Conservation (phyloP, 1,140 invertebrate species). For the Venturia canescens region DNA sequence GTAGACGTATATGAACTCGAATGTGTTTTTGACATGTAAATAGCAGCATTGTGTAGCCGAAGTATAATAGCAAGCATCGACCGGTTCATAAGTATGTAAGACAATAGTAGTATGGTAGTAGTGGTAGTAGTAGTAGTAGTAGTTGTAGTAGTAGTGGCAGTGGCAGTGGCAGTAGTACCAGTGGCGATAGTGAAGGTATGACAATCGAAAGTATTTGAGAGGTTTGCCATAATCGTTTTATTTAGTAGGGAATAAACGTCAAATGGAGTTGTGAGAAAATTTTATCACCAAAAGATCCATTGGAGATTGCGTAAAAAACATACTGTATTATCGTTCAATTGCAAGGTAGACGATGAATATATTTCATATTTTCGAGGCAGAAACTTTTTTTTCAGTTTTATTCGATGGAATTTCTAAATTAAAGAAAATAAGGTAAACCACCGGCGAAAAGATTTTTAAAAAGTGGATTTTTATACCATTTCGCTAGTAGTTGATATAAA, state of each 20-base stretch:
- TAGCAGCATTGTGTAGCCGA: conserved; percentile 74
- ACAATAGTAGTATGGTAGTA: conserved; percentile 40
- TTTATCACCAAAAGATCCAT: neutral
- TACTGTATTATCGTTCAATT: too few species aligned
- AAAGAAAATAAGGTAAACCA: too few species aligned
- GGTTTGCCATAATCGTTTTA: conserved; percentile 15
- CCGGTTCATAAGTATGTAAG: conserved; percentile 67
- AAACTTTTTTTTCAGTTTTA: too few species aligned
- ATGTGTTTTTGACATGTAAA: conserved; percentile 71
- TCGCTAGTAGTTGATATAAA: too few species aligned
- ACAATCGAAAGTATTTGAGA: neutral
- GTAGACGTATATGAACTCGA: conserved; percentile 66
- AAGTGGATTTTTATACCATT: too few species aligned
- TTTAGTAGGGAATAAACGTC: conserved; percentile 40
- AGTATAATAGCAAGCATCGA: conserved; percentile 76
- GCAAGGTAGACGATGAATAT: neutral
- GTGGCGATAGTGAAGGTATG: conserved; percentile 20
- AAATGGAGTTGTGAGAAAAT: conserved; percentile 21
- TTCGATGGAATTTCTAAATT: too few species aligned
- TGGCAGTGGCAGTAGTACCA: conserved; percentile 9
- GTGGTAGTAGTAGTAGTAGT: conserved; percentile 32
- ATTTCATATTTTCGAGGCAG: too few species aligned
- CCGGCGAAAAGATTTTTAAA: too few species aligned
- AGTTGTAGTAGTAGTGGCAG: conserved; percentile 39
- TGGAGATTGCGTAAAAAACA: too few species aligned